phyloP scores from a whole-genome alignment of 2,888 invertebrate species.

The Pollenia angustigena region DNA sequence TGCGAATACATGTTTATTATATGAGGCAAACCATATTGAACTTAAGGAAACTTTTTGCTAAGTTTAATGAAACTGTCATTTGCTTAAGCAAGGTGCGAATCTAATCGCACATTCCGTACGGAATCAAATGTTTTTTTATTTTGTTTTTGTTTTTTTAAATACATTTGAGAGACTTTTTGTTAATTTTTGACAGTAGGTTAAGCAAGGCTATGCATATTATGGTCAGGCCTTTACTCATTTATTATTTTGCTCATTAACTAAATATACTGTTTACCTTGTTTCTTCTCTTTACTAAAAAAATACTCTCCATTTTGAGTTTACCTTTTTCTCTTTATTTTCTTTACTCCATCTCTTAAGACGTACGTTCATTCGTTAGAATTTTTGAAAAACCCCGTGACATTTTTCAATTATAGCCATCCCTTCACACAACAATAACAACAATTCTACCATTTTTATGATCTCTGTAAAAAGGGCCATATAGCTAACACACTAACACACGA shows the following conservation, averaged over 20 bases:
- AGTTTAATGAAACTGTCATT: too few relatives aligned
- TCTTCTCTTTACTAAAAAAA: background rate
- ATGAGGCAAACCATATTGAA: too few relatives aligned
- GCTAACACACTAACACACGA: background rate
- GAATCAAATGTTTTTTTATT: too few relatives aligned
- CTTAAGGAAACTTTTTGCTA: too few relatives aligned
- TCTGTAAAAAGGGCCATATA: slow-evolving; percentile 26
- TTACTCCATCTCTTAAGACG: background rate
- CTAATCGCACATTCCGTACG: too few relatives aligned
- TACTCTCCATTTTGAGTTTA: background rate
- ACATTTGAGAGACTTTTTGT: too few relatives aligned
- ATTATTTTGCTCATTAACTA: slow-evolving; percentile 17
- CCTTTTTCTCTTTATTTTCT: background rate
- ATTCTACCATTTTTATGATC: slow-evolving; percentile 10
- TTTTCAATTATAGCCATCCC: slow-evolving; percentile 67
- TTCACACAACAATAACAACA: background rate
- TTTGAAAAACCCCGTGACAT: slow-evolving; percentile 68
- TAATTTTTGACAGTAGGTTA: too few relatives aligned
- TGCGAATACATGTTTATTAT: too few relatives aligned
- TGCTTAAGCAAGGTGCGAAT: too few relatives aligned
- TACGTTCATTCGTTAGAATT: slow-evolving; percentile 69
- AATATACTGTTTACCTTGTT: background rate
- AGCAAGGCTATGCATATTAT: too few relatives aligned
- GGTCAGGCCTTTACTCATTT: too few relatives aligned
- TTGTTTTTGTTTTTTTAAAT: too few relatives aligned